Evolutionary conservation across 2,797 vertebrate species (phyloP), one percentile per base, ranked within the genome.

Genomic region (Sebastes taczanowskii): DNA sequence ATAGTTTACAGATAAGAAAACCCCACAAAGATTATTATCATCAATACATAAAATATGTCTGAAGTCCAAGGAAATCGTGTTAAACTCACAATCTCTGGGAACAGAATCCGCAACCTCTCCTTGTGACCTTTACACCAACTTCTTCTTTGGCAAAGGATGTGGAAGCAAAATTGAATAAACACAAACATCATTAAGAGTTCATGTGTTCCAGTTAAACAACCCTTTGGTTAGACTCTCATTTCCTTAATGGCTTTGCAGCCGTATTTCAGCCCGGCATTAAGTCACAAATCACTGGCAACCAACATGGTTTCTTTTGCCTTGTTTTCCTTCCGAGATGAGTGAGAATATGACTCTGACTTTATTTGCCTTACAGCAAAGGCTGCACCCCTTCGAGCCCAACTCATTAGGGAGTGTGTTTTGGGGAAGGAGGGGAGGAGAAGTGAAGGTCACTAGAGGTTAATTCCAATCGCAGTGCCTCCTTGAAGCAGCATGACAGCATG

Each of bases 361-460:
- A 84, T 92, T 85, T 82, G 71, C 81, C 80, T 89, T 83, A 81
- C 74, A 80, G 80, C 71, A 63, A 90, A 89, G 67, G 74, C 88
- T 82, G 74, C 80, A 87, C 81, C 82, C 83, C 78, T 93, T 88
- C 72, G 74, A 93, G 88, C 76, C 83, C 75, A 74, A 90, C 92
- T 95, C 93, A 95, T 95, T 95, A 94, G 88, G 77, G 80, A 88
- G 59, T 88, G 84, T 89, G 84, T 92, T 93, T 92, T 91, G 83
- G 87, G 64, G 75, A 87, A 84, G 74, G 80, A 69, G 77, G 68
- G 86, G 63, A 64, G 84, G 90, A 85, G 87, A 81, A 82, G 79
- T 84, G 78, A 84, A 88, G 88, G 93, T 95, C 93, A 87, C 88
- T 11, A 58, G 81, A 87, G 95, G 94, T 96, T 96, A 95, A 95